Evolutionary conservation across 2,113 vertebrate species (phyloP).

Genomic region (Barbus barbus): DNA sequence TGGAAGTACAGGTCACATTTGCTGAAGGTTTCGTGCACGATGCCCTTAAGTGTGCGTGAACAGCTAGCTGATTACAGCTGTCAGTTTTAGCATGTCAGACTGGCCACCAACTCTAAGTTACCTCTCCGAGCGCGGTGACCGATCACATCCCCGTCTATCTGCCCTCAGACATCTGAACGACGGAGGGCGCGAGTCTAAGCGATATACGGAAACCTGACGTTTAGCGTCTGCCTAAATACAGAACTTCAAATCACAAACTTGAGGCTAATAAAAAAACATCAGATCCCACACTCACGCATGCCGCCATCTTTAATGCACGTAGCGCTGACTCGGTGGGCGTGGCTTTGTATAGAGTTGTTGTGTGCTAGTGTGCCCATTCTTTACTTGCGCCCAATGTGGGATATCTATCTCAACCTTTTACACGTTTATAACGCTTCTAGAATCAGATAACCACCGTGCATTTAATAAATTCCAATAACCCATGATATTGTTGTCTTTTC

Average conservation of each 20-base stretch:
- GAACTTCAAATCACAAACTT: neutral
- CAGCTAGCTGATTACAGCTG: no score
- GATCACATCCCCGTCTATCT: slow-evolving; percentile 10
- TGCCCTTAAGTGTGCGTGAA: neutral
- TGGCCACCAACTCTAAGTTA: neutral
- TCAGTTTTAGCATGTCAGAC: no score
- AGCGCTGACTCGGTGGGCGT: slow-evolving; percentile 34
- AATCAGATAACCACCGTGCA: no score
- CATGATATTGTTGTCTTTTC: no score
- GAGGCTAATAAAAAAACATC: slow-evolving; percentile 37
- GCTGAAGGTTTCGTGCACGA: neutral
- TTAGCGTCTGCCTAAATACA: neutral
- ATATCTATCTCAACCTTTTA: no score
- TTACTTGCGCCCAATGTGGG: neutral
- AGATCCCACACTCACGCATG: slow-evolving; percentile 52
- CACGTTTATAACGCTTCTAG: no score
- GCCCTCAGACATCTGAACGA: neutral
- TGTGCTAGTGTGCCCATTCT: neutral
- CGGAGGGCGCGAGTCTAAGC: neutral
- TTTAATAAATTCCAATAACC: no score
- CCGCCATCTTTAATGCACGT: slow-evolving; percentile 56
- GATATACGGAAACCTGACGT: neutral
- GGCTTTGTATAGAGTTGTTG: neutral
- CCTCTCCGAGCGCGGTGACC: neutral
- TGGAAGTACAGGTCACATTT: neutral